A percentile compares a stretch with the other conserved stretches of the same genome.
phyloP scores from a whole-genome alignment of 2,797 vertebrate genomes.

The Xerus rutilus region DNA sequence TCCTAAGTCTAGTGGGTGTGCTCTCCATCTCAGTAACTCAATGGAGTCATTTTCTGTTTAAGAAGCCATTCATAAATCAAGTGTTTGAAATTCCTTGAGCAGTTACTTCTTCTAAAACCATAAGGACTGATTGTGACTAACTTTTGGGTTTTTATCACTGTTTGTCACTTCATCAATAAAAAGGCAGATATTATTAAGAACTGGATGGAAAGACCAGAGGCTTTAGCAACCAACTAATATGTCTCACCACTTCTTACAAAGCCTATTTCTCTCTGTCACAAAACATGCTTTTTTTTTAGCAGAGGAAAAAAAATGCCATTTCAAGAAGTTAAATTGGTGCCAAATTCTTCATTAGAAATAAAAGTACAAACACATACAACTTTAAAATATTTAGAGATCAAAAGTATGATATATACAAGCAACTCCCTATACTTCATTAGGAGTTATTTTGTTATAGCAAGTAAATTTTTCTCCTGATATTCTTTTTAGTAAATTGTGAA shows the following conservation, averaged over 20 bases:
- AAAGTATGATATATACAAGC: conserved; percentile 27
- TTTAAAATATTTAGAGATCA: conserved; percentile 38
- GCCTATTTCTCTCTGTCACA: not conserved
- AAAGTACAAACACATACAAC: not conserved
- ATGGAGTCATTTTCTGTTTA: not conserved
- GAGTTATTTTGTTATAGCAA: conserved; percentile 15
- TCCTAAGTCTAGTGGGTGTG: not conserved
- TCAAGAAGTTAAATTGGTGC: not conserved
- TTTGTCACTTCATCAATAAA: conserved; percentile 39
- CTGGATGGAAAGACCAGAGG: not conserved
- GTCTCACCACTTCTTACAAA: not conserved
- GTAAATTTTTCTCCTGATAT: not conserved
- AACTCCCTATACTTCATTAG: not conserved
- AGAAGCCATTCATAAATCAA: conserved; percentile 41
- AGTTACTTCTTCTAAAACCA: conserved; percentile 6
- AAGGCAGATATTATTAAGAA: not conserved
- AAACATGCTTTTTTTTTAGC: conserved; percentile 11
- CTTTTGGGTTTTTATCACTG: not conserved
- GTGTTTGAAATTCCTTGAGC: conserved; percentile 28
- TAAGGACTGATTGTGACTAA: not conserved
- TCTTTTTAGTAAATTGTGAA: conserved; percentile 49
- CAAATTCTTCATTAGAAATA: conserved; percentile 40
- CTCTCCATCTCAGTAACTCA: not conserved
- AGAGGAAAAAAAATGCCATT: not conserved
- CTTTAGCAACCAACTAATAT: not conserved